Percentiles rank a stretch among this genome's conserved stretches.
Evolutionary conservation across 2,888 invertebrate species (phyloP).

Genomic region (Cheilosia urbana): DNA sequence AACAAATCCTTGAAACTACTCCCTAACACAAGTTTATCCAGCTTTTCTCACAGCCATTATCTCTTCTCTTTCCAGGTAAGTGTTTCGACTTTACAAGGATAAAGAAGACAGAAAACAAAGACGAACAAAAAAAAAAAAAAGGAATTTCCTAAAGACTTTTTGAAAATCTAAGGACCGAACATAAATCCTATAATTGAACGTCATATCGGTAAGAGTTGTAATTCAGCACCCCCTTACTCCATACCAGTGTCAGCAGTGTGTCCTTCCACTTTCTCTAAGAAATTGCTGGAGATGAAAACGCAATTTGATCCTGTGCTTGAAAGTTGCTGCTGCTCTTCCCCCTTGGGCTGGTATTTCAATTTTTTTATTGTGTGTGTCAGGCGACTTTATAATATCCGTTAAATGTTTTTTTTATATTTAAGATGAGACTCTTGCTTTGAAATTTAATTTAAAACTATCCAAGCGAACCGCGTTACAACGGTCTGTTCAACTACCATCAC

Average conservation of each 20-base stretch:
- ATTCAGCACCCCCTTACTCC: not conserved
- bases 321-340: not conserved
- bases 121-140: not conserved
- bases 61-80: constrained; percentile 45
- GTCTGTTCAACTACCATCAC: constrained; percentile 1
- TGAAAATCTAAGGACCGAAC: constrained; percentile 49
- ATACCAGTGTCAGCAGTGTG: not conserved
- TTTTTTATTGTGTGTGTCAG: constrained; percentile 41
- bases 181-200: constrained; percentile 64
- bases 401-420: constrained; percentile 11
- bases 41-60: constrained; percentile 3
- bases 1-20: constrained; percentile 54
- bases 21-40: constrained; percentile 38
- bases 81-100: constrained; percentile 17
- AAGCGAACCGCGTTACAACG: constrained; percentile 33
- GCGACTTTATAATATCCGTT: constrained; percentile 16
- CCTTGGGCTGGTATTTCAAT: not conserved
- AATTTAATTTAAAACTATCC: constrained; percentile 58
- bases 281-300: constrained; percentile 47
- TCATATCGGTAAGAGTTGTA: constrained; percentile 52
- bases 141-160: constrained; percentile 20
- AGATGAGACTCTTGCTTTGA: constrained; percentile 35
- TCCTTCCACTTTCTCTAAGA: constrained; percentile 2
- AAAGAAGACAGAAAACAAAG: not conserved
- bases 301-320: constrained; percentile 39